These are phyloP conservation scores for Fistularia tabacaria DNA, from an alignment of 2,797 vertebrate species.

Conservation along the genomic window DNA sequence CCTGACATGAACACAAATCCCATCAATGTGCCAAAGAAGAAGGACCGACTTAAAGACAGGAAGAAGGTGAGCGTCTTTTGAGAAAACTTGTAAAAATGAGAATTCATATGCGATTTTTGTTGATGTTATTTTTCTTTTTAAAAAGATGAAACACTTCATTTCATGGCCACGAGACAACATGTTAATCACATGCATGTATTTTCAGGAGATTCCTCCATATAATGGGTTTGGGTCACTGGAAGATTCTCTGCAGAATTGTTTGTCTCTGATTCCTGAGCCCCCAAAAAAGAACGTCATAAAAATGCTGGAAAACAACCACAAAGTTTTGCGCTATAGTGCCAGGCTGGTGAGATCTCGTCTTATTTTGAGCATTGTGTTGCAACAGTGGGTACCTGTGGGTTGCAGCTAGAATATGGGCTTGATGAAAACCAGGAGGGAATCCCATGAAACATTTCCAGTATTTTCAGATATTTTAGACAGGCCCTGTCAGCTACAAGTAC, in stretches of 20 bases:
- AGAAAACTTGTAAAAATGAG: not conserved
- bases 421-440: no score
- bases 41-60: constrained; percentile 25
- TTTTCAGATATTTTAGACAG: no score
- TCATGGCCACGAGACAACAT: no score
- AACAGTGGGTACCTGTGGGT: no score
- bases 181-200: not conserved
- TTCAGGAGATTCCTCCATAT: constrained; percentile 85
- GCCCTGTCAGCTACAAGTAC: no score
- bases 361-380: no score
- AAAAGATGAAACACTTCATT: no score
- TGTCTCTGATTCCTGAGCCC: constrained; percentile 81
- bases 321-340: constrained; percentile 82
- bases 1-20: constrained; percentile 75
- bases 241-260: constrained; percentile 91
- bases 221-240: constrained; percentile 89
- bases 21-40: constrained; percentile 61
- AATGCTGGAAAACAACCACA: constrained; percentile 81
- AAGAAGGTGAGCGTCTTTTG: constrained; percentile 68
- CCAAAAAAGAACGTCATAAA: constrained; percentile 82
- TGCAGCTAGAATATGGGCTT: no score
- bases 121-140: no score
- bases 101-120: not conserved
- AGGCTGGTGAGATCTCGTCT: constrained; percentile 76
- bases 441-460: no score